These are phyloP conservation scores for Sander vitreus DNA, from an alignment of 2,113 vertebrate species.

Conservation along the genomic window DNA sequence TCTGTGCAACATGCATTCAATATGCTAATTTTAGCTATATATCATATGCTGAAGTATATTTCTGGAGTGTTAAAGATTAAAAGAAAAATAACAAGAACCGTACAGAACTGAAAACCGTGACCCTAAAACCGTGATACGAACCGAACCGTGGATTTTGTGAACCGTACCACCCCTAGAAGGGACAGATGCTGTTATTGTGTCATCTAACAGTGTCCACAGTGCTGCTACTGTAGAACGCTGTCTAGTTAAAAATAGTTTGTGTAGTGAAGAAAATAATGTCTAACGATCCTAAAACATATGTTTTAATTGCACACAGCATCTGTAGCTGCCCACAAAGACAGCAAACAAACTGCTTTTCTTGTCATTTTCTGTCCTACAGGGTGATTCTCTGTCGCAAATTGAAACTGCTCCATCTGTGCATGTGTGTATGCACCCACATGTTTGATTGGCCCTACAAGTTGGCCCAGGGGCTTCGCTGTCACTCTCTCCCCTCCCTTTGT, in stretches of 20 bases:
- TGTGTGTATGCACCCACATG: constrained; percentile 6
- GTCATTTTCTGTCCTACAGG: constrained; percentile 28
- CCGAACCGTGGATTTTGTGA: too few species aligned
- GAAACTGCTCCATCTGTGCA: constrained; percentile 40
- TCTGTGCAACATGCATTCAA: too few species aligned
- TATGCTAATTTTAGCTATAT: too few species aligned
- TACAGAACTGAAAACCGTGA: too few species aligned
- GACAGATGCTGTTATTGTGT: constrained; percentile 27
- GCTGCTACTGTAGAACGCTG: constrained; percentile 2
- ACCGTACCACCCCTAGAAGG: too few species aligned
- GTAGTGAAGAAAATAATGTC: constrained; percentile 33
- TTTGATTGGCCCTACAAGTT: constrained; percentile 40
- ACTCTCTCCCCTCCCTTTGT: constrained; percentile 39
- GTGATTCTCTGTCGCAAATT: constrained; percentile 38
- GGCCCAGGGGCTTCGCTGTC: constrained; percentile 44
- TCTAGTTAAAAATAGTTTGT: constrained; percentile 11
- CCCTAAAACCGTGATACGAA: too few species aligned
- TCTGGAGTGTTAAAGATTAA: too few species aligned
- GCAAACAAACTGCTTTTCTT: constrained; percentile 60
- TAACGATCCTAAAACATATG: constrained; percentile 53
- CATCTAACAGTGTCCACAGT: not conserved
- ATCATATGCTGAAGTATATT: too few species aligned
- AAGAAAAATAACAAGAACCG: too few species aligned
- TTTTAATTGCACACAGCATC: constrained; percentile 69
- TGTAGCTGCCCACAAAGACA: constrained; percentile 54